Conservation (phyloP, 1,140 invertebrate genomes). For the Zaprionus ornatus region DNA sequence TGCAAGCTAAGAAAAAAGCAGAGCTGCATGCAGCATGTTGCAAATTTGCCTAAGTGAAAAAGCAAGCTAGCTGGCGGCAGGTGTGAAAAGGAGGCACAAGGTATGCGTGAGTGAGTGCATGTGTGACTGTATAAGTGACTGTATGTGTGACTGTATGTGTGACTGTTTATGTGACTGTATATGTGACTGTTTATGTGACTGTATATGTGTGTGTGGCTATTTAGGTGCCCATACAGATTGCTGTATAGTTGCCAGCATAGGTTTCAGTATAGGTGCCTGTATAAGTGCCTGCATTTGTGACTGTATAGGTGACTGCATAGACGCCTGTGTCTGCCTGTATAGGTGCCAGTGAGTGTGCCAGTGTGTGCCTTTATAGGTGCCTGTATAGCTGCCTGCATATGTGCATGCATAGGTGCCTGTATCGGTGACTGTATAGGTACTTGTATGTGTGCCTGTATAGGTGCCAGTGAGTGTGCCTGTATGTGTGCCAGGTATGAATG, state of each 20-base stretch:
- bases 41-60: constrained; percentile 27
- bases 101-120: neutral
- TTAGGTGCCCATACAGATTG: too few relatives aligned
- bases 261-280: too few relatives aligned
- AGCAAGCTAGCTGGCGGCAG: neutral
- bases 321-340: too few relatives aligned
- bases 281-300: too few relatives aligned
- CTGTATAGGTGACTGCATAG: neutral
- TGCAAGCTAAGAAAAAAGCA: constrained; percentile 13
- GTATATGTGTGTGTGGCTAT: neutral
- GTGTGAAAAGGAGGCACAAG: neutral
- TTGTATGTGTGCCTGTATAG: neutral
- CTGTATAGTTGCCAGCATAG: too few relatives aligned
- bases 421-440: too few relatives aligned
- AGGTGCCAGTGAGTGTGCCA: too few relatives aligned
- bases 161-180: neutral
- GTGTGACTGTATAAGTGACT: too few relatives aligned
- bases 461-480: neutral
- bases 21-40: constrained; percentile 8
- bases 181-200: neutral
- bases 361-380: too few relatives aligned
- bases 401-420: too few relatives aligned
- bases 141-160: neutral
- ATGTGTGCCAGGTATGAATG: neutral
- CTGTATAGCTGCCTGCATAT: too few relatives aligned